A percentile compares a stretch with the other conserved stretches of the same genome.
Evolutionary conservation across 2,797 vertebrate genomes (phyloP).

Genomic region (Aphelocoma californica): DNA sequence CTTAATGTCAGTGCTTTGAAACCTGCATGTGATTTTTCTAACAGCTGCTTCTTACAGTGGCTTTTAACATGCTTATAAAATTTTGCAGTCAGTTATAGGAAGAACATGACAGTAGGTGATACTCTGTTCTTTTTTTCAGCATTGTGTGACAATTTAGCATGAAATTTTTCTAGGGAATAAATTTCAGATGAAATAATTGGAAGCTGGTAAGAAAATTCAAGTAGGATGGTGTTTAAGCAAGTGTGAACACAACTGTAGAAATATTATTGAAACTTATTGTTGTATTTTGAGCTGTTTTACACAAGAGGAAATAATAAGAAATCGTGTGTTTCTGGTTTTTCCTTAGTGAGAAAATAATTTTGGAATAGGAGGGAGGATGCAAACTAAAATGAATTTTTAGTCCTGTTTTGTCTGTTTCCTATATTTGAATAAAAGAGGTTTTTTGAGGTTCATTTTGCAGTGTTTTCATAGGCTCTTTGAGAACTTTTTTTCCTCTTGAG

Average conservation of each 20-base stretch:
- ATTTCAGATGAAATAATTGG: background rate
- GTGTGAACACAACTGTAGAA: background rate
- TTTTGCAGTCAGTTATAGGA: background rate
- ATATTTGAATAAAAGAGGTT: background rate
- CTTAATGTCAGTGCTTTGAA: background rate
- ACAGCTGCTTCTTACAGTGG: background rate
- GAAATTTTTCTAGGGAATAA: background rate
- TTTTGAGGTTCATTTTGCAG: background rate
- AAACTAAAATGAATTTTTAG: background rate
- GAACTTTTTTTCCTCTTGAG: background rate
- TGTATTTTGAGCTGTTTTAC: background rate
- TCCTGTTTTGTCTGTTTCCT: background rate
- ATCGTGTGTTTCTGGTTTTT: background rate
- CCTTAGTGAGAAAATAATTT: background rate
- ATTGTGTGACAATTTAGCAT: background rate
- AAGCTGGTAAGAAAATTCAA: background rate
- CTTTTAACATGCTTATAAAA: background rate
- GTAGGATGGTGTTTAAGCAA: background rate
- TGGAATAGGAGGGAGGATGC: background rate
- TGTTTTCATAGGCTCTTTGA: background rate
- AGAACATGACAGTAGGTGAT: rapidly evolving
- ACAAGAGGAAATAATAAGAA: background rate
- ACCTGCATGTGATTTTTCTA: background rate
- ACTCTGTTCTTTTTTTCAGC: background rate
- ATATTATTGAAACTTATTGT: background rate